A percentile compares a stretch with the other conserved stretches of the same genome.
phyloP scores from a whole-genome alignment of 2,797 vertebrate species.

The Enteromius afrohamiltoni region DNA sequence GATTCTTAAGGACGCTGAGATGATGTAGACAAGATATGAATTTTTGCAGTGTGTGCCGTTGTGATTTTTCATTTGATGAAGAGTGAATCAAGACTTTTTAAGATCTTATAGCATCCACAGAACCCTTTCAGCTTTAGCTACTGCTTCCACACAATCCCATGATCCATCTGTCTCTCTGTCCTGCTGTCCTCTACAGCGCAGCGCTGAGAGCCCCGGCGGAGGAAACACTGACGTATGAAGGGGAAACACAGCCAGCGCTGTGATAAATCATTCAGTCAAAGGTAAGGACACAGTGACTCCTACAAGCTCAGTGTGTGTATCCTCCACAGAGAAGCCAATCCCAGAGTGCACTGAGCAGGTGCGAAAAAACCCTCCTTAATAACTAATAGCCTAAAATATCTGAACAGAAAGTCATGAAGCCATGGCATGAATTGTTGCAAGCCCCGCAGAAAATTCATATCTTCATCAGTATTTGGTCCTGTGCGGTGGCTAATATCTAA shows the following conservation, averaged over 20 bases:
- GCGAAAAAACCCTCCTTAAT: not conserved
- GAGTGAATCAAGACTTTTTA: not conserved
- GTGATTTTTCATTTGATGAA: not conserved
- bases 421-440: not conserved
- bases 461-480: no score
- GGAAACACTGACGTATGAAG: slow-evolving; percentile 67
- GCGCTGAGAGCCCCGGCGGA: slow-evolving; percentile 60
- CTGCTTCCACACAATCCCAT: slow-evolving; percentile 17
- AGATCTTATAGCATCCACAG: not conserved
- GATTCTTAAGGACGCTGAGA: not conserved
- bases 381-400: not conserved
- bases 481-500: no score
- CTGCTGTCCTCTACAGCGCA: slow-evolving; percentile 56
- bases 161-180: slow-evolving; percentile 31
- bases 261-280: slow-evolving; percentile 71
- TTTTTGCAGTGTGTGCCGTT: not conserved
- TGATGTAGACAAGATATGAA: not conserved
- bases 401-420: not conserved
- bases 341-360: not conserved
- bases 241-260: slow-evolving; percentile 26
- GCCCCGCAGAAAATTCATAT: not conserved
- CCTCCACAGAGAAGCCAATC: not conserved
- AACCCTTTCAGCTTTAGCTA: not conserved
- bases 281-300: slow-evolving; percentile 62
- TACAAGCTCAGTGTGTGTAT: slow-evolving; percentile 19